These are phyloP conservation scores for Epizoanthus ramosus DNA, from an alignment of 92 coral and sea anemone genomes.

Conservation along the genomic window DNA sequence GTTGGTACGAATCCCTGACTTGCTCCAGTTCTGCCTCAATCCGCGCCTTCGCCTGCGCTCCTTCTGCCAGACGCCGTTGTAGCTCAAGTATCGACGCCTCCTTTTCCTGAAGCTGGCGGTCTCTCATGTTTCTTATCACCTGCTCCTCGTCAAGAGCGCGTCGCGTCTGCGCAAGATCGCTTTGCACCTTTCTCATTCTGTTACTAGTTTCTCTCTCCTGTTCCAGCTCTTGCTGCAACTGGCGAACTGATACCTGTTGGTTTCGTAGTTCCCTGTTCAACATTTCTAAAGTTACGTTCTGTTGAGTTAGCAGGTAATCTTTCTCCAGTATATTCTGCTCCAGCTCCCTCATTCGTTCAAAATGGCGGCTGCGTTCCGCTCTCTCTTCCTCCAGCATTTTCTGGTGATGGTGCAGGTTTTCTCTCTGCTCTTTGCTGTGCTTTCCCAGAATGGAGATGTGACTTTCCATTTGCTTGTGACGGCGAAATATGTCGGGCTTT, in stretches of 20 bases:
- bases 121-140: conserved; percentile 66
- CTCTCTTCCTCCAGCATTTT: conserved; percentile 74
- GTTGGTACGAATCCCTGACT: conserved; percentile 58
- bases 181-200: conserved; percentile 60
- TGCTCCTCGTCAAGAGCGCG: conserved; percentile 74
- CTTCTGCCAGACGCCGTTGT: conserved; percentile 52
- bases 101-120: conserved; percentile 75
- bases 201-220: conserved; percentile 66
- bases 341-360: conserved; percentile 66
- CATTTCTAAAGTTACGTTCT: conserved; percentile 46
- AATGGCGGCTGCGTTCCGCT: conserved; percentile 58
- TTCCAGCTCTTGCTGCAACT: conserved; percentile 68
- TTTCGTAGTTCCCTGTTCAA: conserved; percentile 60
- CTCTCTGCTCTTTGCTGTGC: conserved; percentile 86
- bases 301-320: conserved; percentile 55
- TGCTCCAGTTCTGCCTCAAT: conserved; percentile 72
- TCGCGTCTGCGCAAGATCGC: conserved; percentile 64
- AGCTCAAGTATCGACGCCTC: conserved; percentile 58
- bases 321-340: conserved; percentile 53
- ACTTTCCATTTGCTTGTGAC: conserved; percentile 76
- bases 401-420: conserved; percentile 79
- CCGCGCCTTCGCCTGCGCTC: conserved; percentile 53
- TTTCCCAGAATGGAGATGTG: conserved; percentile 79
- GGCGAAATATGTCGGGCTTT: conserved; percentile 72
- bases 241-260: conserved; percentile 51